phyloP scores from a whole-genome alignment of 2,797 vertebrate species.

The Liparis tanakae region DNA sequence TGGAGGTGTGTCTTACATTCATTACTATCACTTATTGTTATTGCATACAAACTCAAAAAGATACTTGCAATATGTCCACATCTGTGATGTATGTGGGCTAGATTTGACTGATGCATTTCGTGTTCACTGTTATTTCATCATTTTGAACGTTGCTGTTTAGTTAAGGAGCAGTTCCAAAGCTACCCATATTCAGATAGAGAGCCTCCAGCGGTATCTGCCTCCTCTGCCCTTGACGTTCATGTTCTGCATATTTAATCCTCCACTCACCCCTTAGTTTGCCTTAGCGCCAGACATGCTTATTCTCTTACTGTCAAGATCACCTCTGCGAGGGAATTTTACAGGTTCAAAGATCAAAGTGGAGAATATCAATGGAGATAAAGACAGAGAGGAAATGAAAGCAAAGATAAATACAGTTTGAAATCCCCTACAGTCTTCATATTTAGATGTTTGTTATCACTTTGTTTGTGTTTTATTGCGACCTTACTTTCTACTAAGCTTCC shows the following conservation, averaged over 20 bases:
- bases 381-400: slow-evolving; percentile 65
- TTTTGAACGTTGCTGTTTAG: slow-evolving; percentile 60
- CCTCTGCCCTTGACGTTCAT: slow-evolving; percentile 77
- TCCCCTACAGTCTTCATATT: slow-evolving; percentile 69
- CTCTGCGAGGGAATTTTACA: slow-evolving; percentile 71
- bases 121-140: slow-evolving; percentile 61
- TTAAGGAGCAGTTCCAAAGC: slow-evolving; percentile 61
- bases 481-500: slow-evolving; percentile 33
- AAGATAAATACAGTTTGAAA: slow-evolving; percentile 67
- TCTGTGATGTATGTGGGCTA: slow-evolving; percentile 27
- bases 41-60: neutral
- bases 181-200: slow-evolving; percentile 55
- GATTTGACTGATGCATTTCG: slow-evolving; percentile 46
- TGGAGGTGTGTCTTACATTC: neutral
- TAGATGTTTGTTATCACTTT: slow-evolving; percentile 71
- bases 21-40: neutral
- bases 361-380: slow-evolving; percentile 65
- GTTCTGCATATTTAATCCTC: slow-evolving; percentile 76
- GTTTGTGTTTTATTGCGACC: slow-evolving; percentile 63
- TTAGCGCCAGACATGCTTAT: slow-evolving; percentile 62
- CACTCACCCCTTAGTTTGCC: slow-evolving; percentile 70
- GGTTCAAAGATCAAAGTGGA: slow-evolving; percentile 77
- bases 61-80: slow-evolving; percentile 11
- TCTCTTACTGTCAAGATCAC: slow-evolving; percentile 69
- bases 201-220: slow-evolving; percentile 77